These are phyloP conservation scores for Gonatopus flavifemur DNA, from an alignment of 1,140 invertebrate genomes.

Conservation along the genomic window DNA sequence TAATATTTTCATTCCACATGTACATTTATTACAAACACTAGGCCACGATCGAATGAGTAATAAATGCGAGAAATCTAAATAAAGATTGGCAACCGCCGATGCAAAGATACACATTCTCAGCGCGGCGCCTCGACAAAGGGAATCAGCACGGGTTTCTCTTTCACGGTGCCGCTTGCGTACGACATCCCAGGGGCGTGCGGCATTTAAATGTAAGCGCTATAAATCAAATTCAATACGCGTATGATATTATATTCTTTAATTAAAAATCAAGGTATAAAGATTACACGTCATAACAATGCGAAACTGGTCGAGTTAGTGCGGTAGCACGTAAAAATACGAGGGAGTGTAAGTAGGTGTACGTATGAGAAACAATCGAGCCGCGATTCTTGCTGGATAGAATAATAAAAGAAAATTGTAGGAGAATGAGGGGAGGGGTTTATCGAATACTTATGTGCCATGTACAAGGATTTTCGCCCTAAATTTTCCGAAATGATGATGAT, in stretches of 20 bases:
- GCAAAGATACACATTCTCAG: constrained; percentile 13
- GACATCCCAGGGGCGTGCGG: too few species aligned
- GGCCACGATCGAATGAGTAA: neutral
- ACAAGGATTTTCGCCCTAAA: too few species aligned
- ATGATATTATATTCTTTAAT: constrained; percentile 49
- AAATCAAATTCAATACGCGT: constrained; percentile 42
- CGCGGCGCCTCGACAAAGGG: constrained; percentile 28
- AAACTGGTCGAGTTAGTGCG: too few species aligned
- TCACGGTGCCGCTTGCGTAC: constrained; percentile 11
- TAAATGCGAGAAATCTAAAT: neutral
- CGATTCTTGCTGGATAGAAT: too few species aligned
- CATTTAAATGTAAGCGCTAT: constrained; percentile 33
- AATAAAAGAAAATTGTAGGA: too few species aligned
- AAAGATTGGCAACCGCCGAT: constrained; percentile 25
- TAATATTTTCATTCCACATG: too few species aligned
- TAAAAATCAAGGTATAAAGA: constrained; percentile 46
- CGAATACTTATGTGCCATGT: too few species aligned
- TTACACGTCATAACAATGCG: constrained; percentile 32
- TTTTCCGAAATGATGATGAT: too few species aligned
- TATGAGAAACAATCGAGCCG: too few species aligned
- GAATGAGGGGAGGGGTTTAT: too few species aligned
- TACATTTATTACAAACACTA: neutral
- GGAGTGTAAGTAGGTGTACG: too few species aligned
- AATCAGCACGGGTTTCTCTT: constrained; percentile 12
- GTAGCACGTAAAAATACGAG: too few species aligned